Evolutionary conservation across 2,888 invertebrate genomes (phyloP).

Genomic region (Venusia cambrica): DNA sequence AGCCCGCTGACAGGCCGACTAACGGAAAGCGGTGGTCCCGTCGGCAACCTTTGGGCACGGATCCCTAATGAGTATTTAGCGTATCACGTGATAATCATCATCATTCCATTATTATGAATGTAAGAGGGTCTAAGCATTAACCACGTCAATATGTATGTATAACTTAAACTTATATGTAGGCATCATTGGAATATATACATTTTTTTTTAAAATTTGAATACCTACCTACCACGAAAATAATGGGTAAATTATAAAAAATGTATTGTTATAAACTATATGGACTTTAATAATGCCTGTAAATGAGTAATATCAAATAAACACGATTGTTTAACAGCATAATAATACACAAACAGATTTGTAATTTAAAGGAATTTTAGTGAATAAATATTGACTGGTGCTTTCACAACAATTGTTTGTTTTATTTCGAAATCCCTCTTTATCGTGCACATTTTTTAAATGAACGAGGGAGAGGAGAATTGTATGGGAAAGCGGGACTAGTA

Average conservation of each 20-base stretch:
- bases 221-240: no score
- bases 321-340: conserved; percentile 20
- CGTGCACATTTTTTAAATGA: no score
- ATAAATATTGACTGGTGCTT: conserved; percentile 81
- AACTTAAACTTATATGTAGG: conserved; percentile 27
- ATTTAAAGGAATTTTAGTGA: conserved; percentile 73
- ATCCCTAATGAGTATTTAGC: no score
- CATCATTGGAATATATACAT: conserved; percentile 2
- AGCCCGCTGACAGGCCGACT: no score
- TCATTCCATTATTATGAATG: no score
- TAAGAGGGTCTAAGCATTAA: conserved; percentile 14
- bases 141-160: conserved; percentile 26
- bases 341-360: conserved; percentile 53
- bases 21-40: no score
- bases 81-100: no score
- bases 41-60: no score
- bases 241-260: no score
- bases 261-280: no score
- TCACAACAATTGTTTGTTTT: conserved; percentile 72
- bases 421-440: no score
- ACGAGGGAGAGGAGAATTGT: not conserved
- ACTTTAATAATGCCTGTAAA: conserved; percentile 9
- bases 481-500: not conserved
- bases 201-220: no score
- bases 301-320: conserved; percentile 21